Evolutionary conservation across 2,888 invertebrate genomes (phyloP).

Genomic region (Drosophila cyrtoloma): DNA sequence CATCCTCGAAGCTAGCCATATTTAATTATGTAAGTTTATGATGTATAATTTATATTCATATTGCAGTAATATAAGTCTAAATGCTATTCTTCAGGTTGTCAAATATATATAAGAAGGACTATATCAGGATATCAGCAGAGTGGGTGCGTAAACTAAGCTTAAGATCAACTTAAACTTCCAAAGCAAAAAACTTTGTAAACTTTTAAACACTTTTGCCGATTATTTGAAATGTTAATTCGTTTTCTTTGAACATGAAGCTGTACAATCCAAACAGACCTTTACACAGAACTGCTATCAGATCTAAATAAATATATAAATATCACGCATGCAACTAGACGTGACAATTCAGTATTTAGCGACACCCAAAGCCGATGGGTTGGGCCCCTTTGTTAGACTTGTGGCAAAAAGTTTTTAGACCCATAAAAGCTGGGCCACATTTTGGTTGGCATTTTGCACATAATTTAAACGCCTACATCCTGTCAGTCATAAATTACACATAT

Average conservation of each 20-base stretch:
- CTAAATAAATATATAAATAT: constrained; percentile 1
- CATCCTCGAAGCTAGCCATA: too few relatives aligned
- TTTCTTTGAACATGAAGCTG: constrained; percentile 4
- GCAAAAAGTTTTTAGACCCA: constrained; percentile 43
- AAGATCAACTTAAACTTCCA: neutral
- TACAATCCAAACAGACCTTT: neutral
- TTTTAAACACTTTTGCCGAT: neutral
- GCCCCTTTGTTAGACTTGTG: constrained; percentile 39
- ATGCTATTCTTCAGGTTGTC: neutral
- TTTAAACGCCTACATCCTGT: constrained; percentile 76
- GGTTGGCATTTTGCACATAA: constrained; percentile 75
- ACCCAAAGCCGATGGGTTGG: neutral
- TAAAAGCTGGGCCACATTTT: constrained; percentile 45
- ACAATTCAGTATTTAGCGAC: constrained; percentile 41
- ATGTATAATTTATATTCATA: neutral
- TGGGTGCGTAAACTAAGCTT: neutral
- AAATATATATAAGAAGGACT: neutral
- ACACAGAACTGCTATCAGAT: neutral
- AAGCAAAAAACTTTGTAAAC: neutral
- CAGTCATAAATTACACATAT: constrained; percentile 79
- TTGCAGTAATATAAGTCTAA: neutral
- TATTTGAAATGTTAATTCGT: neutral
- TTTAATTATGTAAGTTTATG: too few relatives aligned
- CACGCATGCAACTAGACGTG: constrained; percentile 44
- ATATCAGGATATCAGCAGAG: neutral